Conservation (phyloP, 2,797 vertebrate species). For the Pteronotus mesoamericanus region DNA sequence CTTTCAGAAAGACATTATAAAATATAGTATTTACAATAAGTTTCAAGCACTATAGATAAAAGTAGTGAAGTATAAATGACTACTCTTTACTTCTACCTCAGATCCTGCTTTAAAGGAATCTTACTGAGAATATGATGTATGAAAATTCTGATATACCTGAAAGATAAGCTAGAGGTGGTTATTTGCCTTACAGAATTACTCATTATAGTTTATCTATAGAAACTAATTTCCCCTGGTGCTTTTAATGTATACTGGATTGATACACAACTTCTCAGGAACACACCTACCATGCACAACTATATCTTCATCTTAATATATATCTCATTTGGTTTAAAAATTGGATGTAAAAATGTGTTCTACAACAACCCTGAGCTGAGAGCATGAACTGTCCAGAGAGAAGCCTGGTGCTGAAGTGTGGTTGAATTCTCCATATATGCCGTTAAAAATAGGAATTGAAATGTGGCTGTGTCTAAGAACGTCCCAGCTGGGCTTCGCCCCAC, state of each 20-base stretch:
- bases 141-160: slow-evolving; percentile 18
- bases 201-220: slow-evolving; percentile 32
- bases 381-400: background rate
- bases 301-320: slow-evolving; percentile 25
- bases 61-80: slow-evolving; percentile 23
- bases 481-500: background rate
- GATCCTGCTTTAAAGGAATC: slow-evolving; percentile 38
- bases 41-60: background rate
- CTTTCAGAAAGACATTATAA: slow-evolving; percentile 46
- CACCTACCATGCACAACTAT: background rate
- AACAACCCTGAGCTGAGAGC: background rate
- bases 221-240: slow-evolving; percentile 30
- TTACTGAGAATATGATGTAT: background rate
- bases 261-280: background rate
- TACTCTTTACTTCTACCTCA: slow-evolving; percentile 12
- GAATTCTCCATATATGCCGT: background rate
- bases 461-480: fast-evolving
- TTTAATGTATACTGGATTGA: slow-evolving; percentile 55
- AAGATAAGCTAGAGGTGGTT: slow-evolving; percentile 29
- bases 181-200: slow-evolving; percentile 57
- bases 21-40: slow-evolving; percentile 36
- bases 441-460: background rate
- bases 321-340: background rate
- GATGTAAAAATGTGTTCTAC: background rate
- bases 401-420: background rate